phyloP scores from a whole-genome alignment of 2,797 vertebrate genomes.

The Malurus splendens region DNA sequence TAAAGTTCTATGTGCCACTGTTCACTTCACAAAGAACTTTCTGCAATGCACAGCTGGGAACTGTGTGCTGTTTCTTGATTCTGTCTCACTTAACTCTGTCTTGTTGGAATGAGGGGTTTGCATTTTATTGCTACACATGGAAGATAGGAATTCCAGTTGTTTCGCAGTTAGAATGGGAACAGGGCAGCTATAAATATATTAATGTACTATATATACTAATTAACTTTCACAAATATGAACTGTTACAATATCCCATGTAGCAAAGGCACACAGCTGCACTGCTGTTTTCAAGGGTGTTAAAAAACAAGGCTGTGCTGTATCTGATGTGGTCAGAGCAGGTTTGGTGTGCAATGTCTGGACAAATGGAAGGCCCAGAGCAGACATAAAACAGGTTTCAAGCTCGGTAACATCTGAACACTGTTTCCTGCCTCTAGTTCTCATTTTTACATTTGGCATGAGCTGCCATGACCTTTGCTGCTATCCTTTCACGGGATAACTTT shows the following conservation, averaged over 20 bases:
- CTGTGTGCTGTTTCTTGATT: neutral
- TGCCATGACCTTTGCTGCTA: constrained; percentile 56
- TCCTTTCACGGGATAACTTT: constrained; percentile 64
- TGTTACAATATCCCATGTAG: neutral
- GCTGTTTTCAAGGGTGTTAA: neutral
- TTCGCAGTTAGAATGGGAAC: neutral
- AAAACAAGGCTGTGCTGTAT: neutral
- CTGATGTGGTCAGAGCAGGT: constrained; percentile 34
- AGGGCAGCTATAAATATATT: neutral
- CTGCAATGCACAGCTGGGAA: neutral
- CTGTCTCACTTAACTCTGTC: neutral
- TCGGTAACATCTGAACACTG: constrained; percentile 63
- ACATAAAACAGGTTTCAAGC: constrained; percentile 60
- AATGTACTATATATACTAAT: neutral
- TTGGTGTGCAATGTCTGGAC: constrained; percentile 23
- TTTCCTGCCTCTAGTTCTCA: constrained; percentile 66
- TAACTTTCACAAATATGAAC: neutral
- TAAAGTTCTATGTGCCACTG: neutral
- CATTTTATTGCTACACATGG: neutral
- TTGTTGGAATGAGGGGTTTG: neutral
- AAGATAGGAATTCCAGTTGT: neutral
- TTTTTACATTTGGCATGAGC: constrained; percentile 68
- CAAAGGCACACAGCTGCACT: neutral
- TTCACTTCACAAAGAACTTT: neutral
- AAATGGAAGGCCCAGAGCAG: constrained; percentile 55